Percentiles rank a stretch among this genome's conserved stretches.
phyloP scores from a whole-genome alignment of 1,140 invertebrate species.

The Polypedilum pembai region DNA sequence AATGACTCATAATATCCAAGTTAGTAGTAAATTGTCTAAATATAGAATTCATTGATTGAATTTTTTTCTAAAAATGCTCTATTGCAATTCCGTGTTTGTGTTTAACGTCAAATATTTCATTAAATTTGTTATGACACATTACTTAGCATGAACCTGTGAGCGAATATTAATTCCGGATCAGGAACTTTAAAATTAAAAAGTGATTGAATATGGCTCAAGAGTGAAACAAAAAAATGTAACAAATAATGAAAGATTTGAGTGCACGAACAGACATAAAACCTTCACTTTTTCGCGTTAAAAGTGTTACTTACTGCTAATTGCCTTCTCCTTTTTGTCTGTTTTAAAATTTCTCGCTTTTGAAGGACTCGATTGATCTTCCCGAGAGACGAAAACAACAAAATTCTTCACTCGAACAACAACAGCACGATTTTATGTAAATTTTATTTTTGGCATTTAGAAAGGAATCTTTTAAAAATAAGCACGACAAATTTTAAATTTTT shows the following conservation, averaged over 20 bases:
- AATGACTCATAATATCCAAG: no score
- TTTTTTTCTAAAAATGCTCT: no score
- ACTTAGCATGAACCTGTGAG: neutral
- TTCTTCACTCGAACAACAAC: neutral
- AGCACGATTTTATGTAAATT: neutral
- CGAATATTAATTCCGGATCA: neutral
- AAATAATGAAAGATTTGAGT: neutral
- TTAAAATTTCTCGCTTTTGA: neutral
- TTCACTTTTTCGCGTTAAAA: neutral
- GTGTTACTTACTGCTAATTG: slow-evolving; percentile 3
- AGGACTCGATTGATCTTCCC: neutral
- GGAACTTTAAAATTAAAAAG: neutral
- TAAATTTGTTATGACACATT: no score
- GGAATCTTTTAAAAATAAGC: neutral
- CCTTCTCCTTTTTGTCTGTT: neutral
- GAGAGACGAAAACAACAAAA: neutral
- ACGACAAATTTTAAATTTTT: neutral
- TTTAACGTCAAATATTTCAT: no score
- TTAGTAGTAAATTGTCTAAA: no score
- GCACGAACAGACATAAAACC: neutral
- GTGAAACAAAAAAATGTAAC: neutral
- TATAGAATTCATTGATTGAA: no score
- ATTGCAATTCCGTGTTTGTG: no score
- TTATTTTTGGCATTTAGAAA: neutral
- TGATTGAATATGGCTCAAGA: neutral